Evolutionary conservation across 2,797 vertebrate species (phyloP).

Genomic region (Sandelia bainsii): DNA sequence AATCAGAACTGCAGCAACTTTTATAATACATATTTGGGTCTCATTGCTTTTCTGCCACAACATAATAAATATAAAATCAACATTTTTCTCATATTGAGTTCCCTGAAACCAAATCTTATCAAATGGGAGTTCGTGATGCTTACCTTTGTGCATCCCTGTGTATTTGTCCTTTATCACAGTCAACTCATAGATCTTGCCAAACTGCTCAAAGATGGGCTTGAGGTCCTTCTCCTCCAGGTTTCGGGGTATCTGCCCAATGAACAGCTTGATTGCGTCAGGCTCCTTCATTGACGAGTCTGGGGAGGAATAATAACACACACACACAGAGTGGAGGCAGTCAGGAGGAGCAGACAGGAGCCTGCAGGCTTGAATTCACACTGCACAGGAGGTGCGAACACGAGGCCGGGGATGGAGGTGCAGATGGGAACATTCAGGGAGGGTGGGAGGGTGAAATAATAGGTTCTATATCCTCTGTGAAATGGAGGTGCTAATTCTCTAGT

Average conservation of each 20-base stretch:
- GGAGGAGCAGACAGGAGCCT: constrained; percentile 77
- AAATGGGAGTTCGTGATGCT: constrained; percentile 9
- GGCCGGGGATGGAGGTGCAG: constrained; percentile 72
- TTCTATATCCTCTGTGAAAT: constrained; percentile 45
- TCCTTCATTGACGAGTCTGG: constrained; percentile 87
- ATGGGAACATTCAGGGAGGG: constrained; percentile 63
- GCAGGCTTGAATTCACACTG: constrained; percentile 78
- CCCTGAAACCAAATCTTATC: neutral
- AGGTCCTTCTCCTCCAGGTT: constrained; percentile 89
- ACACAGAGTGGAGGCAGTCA: constrained; percentile 62
- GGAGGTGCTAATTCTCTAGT: neutral
- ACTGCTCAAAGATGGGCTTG: constrained; percentile 88
- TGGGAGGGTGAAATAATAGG: constrained; percentile 52
- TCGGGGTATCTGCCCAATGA: constrained; percentile 88
- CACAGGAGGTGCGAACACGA: constrained; percentile 82
- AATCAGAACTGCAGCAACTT: too few species aligned
- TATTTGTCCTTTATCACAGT: constrained; percentile 90
- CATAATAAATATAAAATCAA: constrained; percentile 28
- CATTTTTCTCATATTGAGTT: neutral
- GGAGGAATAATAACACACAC: constrained; percentile 61
- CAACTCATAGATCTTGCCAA: constrained; percentile 88
- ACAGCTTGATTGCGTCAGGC: constrained; percentile 89
- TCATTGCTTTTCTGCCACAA: neutral
- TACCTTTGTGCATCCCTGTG: constrained; percentile 90
- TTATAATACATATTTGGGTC: neutral